Evolutionary conservation across 2,888 invertebrate genomes (phyloP), one percentile per base, ranked within the genome.

Genomic region (Scaeva pyrastri): DNA sequence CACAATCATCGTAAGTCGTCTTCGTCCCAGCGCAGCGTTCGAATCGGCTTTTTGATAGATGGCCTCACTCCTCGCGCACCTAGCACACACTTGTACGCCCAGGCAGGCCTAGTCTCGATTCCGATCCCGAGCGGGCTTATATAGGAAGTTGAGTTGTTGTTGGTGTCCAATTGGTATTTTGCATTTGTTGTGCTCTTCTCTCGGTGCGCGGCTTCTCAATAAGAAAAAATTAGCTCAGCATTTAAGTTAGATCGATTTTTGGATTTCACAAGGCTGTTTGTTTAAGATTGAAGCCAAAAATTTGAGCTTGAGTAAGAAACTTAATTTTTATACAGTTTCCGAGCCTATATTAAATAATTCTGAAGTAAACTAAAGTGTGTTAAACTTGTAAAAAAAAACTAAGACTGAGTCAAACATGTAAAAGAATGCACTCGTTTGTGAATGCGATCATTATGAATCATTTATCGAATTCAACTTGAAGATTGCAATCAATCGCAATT

Each of bases 1-100:
- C n/a, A n/a, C n/a, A n/a, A n/a, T 31, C 31, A 31, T 8, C 31
- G 31, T 8, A 8, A 7, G 31, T 8, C 31, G 31, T 5, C 31
- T n/a, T n/a, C 5, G 31, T 1, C 6, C 31, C 6, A 31, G 6
- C 31, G 31, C 26, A 48, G 48, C 16, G 36, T 48, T 77, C 36
- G 52, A 62, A 26, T 75, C 41, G 52, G 68, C 36, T 75, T 68
- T 82, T 86, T 86, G 86, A 86, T 86, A 86, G 82, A 86, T 86
- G 73, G 78, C 74, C 60, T 68, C 55, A 73, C 62, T 77, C 45
- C 60, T 68, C 68, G 82, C 68, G 82, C 68, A 78, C 85, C 68
- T 77, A 31, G 31, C 62, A 78, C 85, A 82, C 86, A 86, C 85
- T 86, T 86, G 85, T 82, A 86, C 82, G 74, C 73, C 82, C 82